These are phyloP conservation scores for Phalacrocorax carbo DNA, from an alignment of 2,113 vertebrate species.

Conservation along the genomic window DNA sequence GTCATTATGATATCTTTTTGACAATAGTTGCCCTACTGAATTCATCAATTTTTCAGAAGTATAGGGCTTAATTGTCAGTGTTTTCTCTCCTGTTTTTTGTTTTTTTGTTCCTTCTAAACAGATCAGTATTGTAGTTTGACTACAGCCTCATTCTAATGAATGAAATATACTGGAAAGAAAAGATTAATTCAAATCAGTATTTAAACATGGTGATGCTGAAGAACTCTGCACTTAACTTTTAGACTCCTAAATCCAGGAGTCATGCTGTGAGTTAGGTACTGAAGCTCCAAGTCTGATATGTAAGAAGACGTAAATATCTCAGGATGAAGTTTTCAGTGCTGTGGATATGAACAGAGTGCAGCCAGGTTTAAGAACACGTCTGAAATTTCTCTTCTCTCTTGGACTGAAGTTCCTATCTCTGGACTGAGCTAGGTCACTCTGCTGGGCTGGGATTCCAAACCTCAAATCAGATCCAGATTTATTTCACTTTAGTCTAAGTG, in stretches of 20 bases:
- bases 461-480: neutral
- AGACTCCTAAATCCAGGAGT: neutral
- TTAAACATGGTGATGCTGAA: neutral
- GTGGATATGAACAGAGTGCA: neutral
- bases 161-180: neutral
- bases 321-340: neutral
- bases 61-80: neutral
- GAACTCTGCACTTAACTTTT: neutral
- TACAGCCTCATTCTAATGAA: neutral
- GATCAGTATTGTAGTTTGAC: neutral
- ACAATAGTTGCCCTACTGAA: neutral
- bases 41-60: neutral
- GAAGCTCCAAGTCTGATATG: too few species aligned
- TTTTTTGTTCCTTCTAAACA: neutral
- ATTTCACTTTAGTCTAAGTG: neutral
- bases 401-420: fast-evolving
- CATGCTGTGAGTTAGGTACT: neutral
- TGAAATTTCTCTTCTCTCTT: neutral
- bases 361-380: neutral
- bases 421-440: neutral
- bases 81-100: neutral
- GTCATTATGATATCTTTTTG: neutral
- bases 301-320: neutral
- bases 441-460: neutral
- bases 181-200: neutral